Conservation (phyloP, 2,888 invertebrate genomes). For the Leucozona laternaria region DNA sequence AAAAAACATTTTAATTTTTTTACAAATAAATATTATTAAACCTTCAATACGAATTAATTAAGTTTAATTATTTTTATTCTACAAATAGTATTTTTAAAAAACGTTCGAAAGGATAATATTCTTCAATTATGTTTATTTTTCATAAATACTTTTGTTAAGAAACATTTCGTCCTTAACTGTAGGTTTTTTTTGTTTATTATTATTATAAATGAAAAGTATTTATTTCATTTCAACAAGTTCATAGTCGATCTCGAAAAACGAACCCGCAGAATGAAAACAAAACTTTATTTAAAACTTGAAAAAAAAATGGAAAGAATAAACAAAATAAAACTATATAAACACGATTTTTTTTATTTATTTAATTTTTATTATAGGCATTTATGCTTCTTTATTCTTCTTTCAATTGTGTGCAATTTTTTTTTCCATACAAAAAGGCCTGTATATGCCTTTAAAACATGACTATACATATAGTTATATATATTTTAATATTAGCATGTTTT, state of each 20-base stretch:
- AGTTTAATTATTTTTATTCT: conserved; percentile 50
- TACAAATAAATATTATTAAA: conserved; percentile 40
- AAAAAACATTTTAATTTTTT: conserved; percentile 7
- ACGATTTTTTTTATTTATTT: conserved; percentile 44
- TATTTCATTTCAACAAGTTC: conserved; percentile 44
- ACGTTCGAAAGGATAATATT: conserved; percentile 46
- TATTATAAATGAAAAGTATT: background rate
- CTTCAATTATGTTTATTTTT: conserved; percentile 72
- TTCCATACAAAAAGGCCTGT: conserved; percentile 8
- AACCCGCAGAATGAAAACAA: conserved; percentile 9
- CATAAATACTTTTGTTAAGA: conserved; percentile 71
- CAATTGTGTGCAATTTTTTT: conserved; percentile 53
- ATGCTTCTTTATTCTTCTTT: background rate
- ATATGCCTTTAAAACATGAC: conserved; percentile 8
- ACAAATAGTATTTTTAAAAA: conserved; percentile 52
- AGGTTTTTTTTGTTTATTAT: conserved; percentile 23
- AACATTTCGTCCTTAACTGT: conserved; percentile 63
- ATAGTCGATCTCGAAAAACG: conserved; percentile 41
- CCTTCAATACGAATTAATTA: conserved; percentile 43
- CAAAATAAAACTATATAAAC: conserved; percentile 56
- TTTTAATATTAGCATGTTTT: conserved; percentile 39
- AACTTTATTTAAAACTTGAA: background rate
- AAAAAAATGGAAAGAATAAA: conserved; percentile 41
- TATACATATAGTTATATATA: conserved; percentile 26
- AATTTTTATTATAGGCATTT: conserved; percentile 5